Percentiles rank a stretch among this genome's conserved stretches.
Evolutionary conservation across 1,140 invertebrate species (phyloP).

Genomic region (Neodiprion fabricii): DNA sequence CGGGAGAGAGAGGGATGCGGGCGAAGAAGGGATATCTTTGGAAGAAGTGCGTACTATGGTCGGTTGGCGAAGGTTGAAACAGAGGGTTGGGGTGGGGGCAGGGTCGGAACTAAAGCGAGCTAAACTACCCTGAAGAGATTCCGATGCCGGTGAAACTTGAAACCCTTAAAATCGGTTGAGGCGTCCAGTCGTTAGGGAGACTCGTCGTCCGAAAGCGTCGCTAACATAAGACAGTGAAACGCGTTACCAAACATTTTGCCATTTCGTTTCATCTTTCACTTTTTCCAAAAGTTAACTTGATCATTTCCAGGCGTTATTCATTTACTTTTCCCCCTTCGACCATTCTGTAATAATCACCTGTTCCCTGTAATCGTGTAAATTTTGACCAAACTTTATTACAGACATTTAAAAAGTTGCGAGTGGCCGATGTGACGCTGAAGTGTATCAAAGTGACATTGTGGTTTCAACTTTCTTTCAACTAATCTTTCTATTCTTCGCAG

Average conservation of each 20-base stretch:
- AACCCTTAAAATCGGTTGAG: neutral
- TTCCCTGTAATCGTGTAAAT: neutral
- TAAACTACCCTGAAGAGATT: conserved; percentile 26
- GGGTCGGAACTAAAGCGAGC: neutral
- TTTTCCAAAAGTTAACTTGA: neutral
- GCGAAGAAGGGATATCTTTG: conserved; percentile 8
- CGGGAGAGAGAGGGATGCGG: conserved; percentile 1
- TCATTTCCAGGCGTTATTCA: neutral
- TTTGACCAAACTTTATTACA: neutral
- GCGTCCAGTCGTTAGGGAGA: conserved; percentile 2
- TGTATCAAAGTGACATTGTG: neutral
- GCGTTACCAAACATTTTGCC: neutral
- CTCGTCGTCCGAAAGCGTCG: neutral
- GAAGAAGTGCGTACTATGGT: conserved; percentile 24
- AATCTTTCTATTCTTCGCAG: too few relatives aligned
- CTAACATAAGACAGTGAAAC: neutral
- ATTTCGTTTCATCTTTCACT: neutral
- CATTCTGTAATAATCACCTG: neutral
- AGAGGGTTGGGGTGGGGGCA: conserved; percentile 17
- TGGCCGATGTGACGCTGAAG: neutral
- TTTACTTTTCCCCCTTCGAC: neutral
- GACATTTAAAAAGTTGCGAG: neutral
- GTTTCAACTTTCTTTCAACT: neutral
- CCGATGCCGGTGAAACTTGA: conserved; percentile 4
- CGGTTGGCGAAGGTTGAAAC: conserved; percentile 29